Evolutionary conservation across 2,113 vertebrate genomes (phyloP).

Genomic region (Chaetops frenatus): DNA sequence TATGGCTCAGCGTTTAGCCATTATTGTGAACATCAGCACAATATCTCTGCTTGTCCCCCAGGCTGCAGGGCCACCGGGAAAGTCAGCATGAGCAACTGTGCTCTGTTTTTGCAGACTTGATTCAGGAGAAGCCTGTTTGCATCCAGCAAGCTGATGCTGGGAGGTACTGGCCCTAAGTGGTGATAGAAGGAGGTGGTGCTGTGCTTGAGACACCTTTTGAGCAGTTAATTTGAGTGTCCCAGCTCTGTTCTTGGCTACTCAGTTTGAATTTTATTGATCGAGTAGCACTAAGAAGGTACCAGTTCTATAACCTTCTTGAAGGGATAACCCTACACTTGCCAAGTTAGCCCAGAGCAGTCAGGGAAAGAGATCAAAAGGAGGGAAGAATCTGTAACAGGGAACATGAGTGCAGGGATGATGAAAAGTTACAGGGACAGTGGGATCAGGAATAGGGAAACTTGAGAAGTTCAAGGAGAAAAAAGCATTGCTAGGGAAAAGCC

Average conservation of each 20-base stretch:
- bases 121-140: not conserved
- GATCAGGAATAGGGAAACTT: not conserved
- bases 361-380: not conserved
- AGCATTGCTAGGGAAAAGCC: not conserved
- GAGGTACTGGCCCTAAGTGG: not conserved
- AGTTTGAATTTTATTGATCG: not conserved
- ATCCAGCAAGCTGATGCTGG: not conserved
- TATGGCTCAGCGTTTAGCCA: not conserved
- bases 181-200: not conserved
- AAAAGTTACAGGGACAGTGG: not conserved
- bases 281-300: not conserved
- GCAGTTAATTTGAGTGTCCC: not conserved
- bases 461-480: not conserved
- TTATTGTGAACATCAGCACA: not conserved
- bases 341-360: not conserved
- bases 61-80: not conserved
- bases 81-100: fast-evolving
- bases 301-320: not conserved
- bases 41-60: not conserved
- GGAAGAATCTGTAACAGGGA: not conserved
- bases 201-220: not conserved
- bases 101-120: not conserved
- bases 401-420: not conserved
- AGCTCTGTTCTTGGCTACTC: not conserved
- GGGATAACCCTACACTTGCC: not conserved